Percentiles rank a stretch among this genome's conserved stretches.
phyloP scores from a whole-genome alignment of 2,888 invertebrate species.

The Pterobdella sp. region DNA sequence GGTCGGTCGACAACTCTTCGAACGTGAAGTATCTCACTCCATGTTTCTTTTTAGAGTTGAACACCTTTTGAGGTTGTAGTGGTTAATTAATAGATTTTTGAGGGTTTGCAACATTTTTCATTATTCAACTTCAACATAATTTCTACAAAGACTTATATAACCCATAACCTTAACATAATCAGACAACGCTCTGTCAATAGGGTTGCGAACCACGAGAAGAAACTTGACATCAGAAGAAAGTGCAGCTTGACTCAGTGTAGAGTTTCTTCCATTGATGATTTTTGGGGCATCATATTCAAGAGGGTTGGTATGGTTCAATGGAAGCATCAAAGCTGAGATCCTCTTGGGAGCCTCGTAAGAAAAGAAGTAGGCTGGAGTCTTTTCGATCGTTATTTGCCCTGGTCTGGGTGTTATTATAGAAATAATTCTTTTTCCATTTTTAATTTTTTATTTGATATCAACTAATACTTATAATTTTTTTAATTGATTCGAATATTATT shows the following conservation, averaged over 20 bases:
- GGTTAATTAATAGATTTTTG: neutral
- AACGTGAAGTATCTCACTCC: constrained; percentile 42
- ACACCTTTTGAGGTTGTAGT: neutral
- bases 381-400: constrained; percentile 89
- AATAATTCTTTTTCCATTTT: neutral
- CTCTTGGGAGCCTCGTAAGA: constrained; percentile 88
- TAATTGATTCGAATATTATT: neutral
- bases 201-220: constrained; percentile 86
- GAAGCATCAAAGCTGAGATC: constrained; percentile 78
- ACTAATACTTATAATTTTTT: neutral
- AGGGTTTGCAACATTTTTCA: neutral
- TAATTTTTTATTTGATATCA: neutral
- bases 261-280: too few species aligned
- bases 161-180: constrained; percentile 78
- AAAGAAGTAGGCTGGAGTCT: constrained; percentile 95
- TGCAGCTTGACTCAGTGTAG: too few species aligned
- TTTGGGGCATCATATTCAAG: constrained; percentile 47
- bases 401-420: constrained; percentile 71
- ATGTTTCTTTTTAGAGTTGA: constrained; percentile 11
- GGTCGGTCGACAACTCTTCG: constrained; percentile 50
- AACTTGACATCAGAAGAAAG: constrained; percentile 50
- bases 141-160: neutral
- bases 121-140: neutral
- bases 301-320: constrained; percentile 60
- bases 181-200: constrained; percentile 87